A percentile compares a stretch with the other conserved stretches of the same genome.
Conservation (phyloP, 1,140 invertebrate genomes). For the Araneus ventricosus region DNA sequence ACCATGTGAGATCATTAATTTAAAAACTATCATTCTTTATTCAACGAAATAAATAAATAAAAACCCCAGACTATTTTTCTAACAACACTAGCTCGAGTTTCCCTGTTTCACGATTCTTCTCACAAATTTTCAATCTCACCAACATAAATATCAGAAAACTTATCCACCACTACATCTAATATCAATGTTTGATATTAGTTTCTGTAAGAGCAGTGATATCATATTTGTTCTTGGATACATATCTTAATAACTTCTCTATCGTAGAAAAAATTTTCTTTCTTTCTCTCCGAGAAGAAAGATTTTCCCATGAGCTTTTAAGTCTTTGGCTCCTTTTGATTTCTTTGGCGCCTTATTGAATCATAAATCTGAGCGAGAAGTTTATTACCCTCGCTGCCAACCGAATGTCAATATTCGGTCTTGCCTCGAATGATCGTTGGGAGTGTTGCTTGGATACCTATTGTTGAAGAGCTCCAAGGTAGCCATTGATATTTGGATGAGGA, state of each 20-base stretch:
- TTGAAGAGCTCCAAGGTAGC: background rate
- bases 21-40: no score
- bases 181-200: background rate
- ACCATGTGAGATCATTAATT: no score
- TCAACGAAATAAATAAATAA: no score
- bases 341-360: conserved; percentile 35
- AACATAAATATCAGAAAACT: no score
- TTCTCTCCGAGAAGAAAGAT: background rate
- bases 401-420: conserved; percentile 46
- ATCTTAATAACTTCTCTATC: conserved; percentile 3
- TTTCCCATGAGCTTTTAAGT: conserved; percentile 33
- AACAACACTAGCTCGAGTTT: no score
- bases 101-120: background rate
- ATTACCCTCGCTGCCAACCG: background rate
- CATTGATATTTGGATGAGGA: background rate
- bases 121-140: no score
- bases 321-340: background rate
- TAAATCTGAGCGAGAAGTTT: conserved; percentile 17
- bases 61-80: no score
- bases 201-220: background rate
- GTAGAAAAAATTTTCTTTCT: background rate
- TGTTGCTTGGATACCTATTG: conserved; percentile 3
- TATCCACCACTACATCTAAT: background rate
- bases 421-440: background rate
- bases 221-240: background rate